These are phyloP conservation scores for Lypha dubia DNA, from an alignment of 2,888 invertebrate species.

Conservation along the genomic window DNA sequence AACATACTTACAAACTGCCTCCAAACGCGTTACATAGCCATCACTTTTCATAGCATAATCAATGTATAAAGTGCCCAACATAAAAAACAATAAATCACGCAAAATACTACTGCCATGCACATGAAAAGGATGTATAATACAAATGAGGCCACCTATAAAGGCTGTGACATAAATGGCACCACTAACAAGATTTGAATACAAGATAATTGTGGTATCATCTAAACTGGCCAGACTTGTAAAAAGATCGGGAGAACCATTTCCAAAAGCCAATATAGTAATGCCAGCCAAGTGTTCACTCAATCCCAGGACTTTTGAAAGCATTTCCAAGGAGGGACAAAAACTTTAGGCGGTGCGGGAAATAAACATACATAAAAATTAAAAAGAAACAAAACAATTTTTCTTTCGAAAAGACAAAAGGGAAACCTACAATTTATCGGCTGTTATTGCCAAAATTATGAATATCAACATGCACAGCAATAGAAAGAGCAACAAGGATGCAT, in stretches of 20 bases:
- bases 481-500: slow-evolving; percentile 64
- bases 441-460: slow-evolving; percentile 85
- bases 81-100: slow-evolving; percentile 76
- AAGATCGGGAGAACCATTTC: slow-evolving; percentile 88
- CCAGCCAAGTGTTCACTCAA: slow-evolving; percentile 86
- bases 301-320: slow-evolving; percentile 83
- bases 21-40: slow-evolving; percentile 68
- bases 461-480: slow-evolving; percentile 80
- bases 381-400: background rate
- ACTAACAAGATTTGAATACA: slow-evolving; percentile 84
- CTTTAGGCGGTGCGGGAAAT: slow-evolving; percentile 79
- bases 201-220: slow-evolving; percentile 81
- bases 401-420: background rate
- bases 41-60: slow-evolving; percentile 73
- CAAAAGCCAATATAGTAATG: slow-evolving; percentile 88
- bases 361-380: background rate
- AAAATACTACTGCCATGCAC: slow-evolving; percentile 73
- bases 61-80: slow-evolving; percentile 74
- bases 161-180: slow-evolving; percentile 87
- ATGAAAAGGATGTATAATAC: slow-evolving; percentile 85
- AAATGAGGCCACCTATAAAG: slow-evolving; percentile 86
- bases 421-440: slow-evolving; percentile 85
- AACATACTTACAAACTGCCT: slow-evolving; percentile 73
- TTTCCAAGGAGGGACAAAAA: slow-evolving; percentile 84
- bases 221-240: slow-evolving; percentile 85